Base-by-base conservation (phyloP, 2,113 vertebrate genomes). In the Malurus elegans region DNA sequence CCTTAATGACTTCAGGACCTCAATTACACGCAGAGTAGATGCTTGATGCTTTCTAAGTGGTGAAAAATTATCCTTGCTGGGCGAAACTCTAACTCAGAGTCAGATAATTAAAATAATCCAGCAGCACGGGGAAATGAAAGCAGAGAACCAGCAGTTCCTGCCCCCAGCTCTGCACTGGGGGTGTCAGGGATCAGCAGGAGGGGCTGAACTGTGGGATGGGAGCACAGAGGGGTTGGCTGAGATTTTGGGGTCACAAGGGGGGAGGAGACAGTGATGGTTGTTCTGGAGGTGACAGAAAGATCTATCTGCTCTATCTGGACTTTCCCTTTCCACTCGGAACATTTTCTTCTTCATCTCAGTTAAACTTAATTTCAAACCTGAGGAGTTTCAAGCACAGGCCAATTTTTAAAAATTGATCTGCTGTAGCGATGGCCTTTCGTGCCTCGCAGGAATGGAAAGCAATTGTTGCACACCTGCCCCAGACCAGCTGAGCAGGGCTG, bases 51-150 rank as follows among this genome's bases (percentile, higher is more conserved):
- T 93, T 67, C 79, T 62, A 60, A 90, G 72, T 4, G 8, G 67
- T 74, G 75, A 93, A 90, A 93, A 91, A 92, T 85, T 31, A 82
- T 62, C 85, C 79, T 53, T 65, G 79, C 76, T 91, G 56, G 53
- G 64, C 62, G 60, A 62, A 94, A 56, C 62, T 44, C 54, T 10
- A 34, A 40, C 28, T 73, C 38, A 15, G 61, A 72, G 29, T 10
- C 34, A 72, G 74, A 54, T 18, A 70, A 94, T 73, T 51, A 58
- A 75, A 76, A 50, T 5, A 88, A 80, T 73, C 64, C 9, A 26
- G 19, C 1, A 26, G 66, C 60, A 28, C 3, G 21, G 73, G 20
- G 48, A 51, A 62, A 65, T 2, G 42, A 40, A 73, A 38, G 38
- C 38, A 38, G 38, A 11, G 38, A 38, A 50, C 4, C 1, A 45